Conservation (phyloP, 2,888 invertebrate species). For the Lacanobia oleracea region DNA sequence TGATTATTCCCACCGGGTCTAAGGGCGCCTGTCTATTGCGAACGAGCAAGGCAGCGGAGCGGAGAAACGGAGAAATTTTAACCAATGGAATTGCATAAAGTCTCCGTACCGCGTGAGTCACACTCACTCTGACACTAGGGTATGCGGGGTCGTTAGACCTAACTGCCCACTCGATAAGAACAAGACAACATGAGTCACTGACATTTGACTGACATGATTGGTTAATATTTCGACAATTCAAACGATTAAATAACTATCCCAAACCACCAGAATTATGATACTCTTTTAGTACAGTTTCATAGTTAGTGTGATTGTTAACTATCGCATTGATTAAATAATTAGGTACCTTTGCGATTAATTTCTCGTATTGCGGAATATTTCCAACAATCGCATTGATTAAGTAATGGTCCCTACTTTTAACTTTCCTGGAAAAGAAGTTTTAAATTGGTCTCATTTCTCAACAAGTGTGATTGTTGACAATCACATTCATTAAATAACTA, state of each 20-base stretch:
- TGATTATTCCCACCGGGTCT: neutral
- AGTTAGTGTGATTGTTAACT: neutral
- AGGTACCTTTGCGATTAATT: neutral
- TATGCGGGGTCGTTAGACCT: too few species aligned
- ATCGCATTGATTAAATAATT: neutral
- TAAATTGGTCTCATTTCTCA: neutral
- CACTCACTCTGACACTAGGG: too few species aligned
- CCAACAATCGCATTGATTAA: neutral
- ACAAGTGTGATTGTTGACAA: constrained; percentile 5
- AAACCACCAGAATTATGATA: neutral
- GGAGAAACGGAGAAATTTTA: too few species aligned
- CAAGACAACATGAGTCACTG: too few species aligned
- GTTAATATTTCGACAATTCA: neutral
- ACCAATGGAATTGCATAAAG: too few species aligned
- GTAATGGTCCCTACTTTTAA: constrained; percentile 3
- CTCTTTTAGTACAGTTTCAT: neutral
- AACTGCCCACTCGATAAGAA: too few species aligned
- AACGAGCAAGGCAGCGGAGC: too few species aligned
- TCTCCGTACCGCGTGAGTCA: too few species aligned
- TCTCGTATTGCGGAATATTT: neutral
- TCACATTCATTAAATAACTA: constrained; percentile 10
- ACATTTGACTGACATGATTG: too few species aligned
- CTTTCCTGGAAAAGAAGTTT: neutral
- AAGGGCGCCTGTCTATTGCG: too few species aligned
- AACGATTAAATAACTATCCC: neutral